Evolutionary conservation across 1,140 invertebrate genomes (phyloP).

Genomic region (Achroia grisella): DNA sequence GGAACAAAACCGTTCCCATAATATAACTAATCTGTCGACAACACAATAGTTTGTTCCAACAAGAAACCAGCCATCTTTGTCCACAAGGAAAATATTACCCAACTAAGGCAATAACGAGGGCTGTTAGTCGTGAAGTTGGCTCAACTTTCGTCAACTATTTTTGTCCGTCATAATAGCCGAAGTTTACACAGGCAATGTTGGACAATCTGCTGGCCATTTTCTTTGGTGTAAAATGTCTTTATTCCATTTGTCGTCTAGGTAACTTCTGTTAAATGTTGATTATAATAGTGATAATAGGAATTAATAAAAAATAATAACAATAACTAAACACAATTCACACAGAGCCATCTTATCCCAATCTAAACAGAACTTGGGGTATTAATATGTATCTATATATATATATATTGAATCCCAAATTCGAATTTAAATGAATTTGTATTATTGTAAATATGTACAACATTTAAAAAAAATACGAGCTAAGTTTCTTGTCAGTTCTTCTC

Average conservation of each 20-base stretch:
- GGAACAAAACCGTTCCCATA: constrained; percentile 2
- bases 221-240: constrained; percentile 32
- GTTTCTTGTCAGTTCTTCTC: too few species aligned
- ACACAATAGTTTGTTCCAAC: constrained; percentile 50
- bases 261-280: too few species aligned
- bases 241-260: constrained; percentile 5
- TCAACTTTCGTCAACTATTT: constrained; percentile 55
- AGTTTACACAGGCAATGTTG: constrained; percentile 33
- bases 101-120: constrained; percentile 61
- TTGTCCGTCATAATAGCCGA: constrained; percentile 61
- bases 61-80: constrained; percentile 37
- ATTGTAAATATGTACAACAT: too few species aligned
- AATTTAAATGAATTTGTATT: too few species aligned
- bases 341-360: too few species aligned
- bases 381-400: too few species aligned
- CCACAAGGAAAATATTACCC: constrained; percentile 53
- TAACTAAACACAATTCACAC: too few species aligned
- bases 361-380: too few species aligned
- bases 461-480: too few species aligned
- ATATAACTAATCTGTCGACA: constrained; percentile 31
- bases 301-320: too few species aligned
- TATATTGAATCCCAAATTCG: too few species aligned
- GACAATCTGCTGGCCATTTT: constrained; percentile 41
- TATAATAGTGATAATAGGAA: too few species aligned
- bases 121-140: constrained; percentile 41